Base-by-base conservation (phyloP, 1,140 invertebrate genomes). In the Sitophilus oryzae region DNA sequence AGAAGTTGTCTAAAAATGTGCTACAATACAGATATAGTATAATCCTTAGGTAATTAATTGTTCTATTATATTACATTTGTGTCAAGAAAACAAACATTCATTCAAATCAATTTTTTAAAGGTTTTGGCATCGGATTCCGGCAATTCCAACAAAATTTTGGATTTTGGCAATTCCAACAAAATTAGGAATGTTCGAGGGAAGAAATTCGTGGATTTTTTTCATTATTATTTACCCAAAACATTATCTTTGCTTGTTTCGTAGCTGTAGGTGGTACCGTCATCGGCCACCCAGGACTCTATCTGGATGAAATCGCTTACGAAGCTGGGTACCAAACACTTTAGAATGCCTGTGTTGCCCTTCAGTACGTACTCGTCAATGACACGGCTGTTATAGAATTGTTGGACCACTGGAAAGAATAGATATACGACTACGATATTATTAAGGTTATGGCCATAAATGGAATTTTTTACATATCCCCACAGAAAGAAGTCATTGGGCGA, bases 321-420 rank as follows among this genome's bases (percentile, higher is more conserved):
- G 58, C 85, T 88, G 5, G 91, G 92, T 48, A 94, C 83, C 59
- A 87, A 78, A 74, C 91, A 93, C 71, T 89, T 89, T 35, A 93
- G 74, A 23, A 88, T 85, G 19, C 86, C 91, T n/a, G 88, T 85
- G 70, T 92, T 91, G 54, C 89, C 89, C 59, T 84, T 79, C 56
- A 91, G 79, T 37, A 91, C 87, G 70, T 89, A 93, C 65, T 91
- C 89, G 71, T 93, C 89, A 66, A 90, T 90, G 42, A 93, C 88
- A 67, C 89, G 81, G 63, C 83, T 86, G 72, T 91, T 85, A 74
- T 91, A 92, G 59, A 81, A 79, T 72, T 93, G 89, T 69, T 87
- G 83, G 40, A 92, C 88, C 66, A 91, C 90, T 93, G 77, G 52
- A 62, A 63, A 9, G 11, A 35, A 45, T 22, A 36, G 10, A 38